Conservation (phyloP, 2,888 invertebrate species). For the Synanthedon vespiformis region DNA sequence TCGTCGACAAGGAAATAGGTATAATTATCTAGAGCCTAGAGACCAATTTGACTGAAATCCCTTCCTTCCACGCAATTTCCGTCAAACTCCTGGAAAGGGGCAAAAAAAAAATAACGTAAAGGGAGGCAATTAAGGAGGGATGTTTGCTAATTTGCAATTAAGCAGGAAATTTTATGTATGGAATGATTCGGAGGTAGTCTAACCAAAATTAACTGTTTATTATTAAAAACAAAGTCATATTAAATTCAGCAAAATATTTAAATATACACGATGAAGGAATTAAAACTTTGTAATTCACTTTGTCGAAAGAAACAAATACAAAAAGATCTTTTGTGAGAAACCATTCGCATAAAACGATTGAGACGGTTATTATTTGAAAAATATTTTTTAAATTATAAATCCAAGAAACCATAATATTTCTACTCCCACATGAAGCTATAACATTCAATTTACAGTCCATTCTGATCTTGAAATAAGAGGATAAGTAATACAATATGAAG, state of each 20-base stretch:
- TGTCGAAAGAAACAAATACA: no score
- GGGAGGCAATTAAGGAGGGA: constrained; percentile 46
- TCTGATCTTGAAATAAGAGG: not conserved
- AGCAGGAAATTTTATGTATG: constrained; percentile 4
- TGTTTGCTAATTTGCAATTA: constrained; percentile 18
- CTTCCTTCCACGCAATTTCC: constrained; percentile 59
- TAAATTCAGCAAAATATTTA: no score
- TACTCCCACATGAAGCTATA: not conserved
- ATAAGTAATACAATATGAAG: not conserved
- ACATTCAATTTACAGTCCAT: not conserved
- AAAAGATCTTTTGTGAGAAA: no score
- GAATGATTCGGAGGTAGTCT: no score
- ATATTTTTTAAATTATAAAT: not conserved
- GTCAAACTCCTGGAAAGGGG: constrained; percentile 35
- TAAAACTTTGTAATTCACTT: no score
- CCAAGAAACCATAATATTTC: not conserved
- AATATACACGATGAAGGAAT: no score
- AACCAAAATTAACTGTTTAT: no score
- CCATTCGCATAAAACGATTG: no score
- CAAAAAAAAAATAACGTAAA: constrained; percentile 28
- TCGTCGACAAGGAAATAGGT: constrained; percentile 10
- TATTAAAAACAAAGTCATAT: no score
- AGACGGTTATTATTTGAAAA: no score
- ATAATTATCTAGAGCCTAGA: constrained; percentile 47
- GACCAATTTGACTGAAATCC: constrained; percentile 46